These are phyloP conservation scores for Rousettus madagascariensis DNA, from an alignment of 2,797 vertebrate genomes.

Conservation along the genomic window DNA sequence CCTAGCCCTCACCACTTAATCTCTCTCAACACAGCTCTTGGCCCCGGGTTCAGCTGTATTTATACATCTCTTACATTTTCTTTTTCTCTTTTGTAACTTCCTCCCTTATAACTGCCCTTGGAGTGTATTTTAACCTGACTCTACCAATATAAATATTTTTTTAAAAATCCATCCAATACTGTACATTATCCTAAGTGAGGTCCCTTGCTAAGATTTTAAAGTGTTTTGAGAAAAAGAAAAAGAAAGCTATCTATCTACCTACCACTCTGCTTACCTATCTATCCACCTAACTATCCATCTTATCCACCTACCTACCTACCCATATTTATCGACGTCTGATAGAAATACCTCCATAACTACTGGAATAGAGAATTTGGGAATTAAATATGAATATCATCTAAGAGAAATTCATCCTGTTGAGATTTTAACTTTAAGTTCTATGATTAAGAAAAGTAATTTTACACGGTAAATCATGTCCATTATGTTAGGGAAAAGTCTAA, in stretches of 20 bases:
- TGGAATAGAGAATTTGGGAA: neutral
- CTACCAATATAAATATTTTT: neutral
- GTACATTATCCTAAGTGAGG: neutral
- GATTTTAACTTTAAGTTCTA: constrained; percentile 35
- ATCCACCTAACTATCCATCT: neutral
- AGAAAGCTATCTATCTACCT: neutral
- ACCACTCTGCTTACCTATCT: neutral
- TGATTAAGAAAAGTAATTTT: constrained; percentile 17
- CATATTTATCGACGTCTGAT: neutral
- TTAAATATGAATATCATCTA: neutral
- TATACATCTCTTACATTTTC: neutral
- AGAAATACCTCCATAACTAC: neutral
- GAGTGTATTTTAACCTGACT: neutral
- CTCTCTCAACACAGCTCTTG: neutral
- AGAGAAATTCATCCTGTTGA: neutral
- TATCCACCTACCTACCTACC: neutral
- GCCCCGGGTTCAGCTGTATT: neutral
- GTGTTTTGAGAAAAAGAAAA: constrained; percentile 6
- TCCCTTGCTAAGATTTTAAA: constrained; percentile 23
- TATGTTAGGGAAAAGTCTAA: neutral
- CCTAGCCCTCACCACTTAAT: neutral
- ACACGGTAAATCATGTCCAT: neutral
- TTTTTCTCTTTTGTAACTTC: neutral
- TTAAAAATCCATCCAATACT: neutral
- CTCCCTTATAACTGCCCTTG: neutral